Evolutionary conservation across 1,140 invertebrate genomes (phyloP), one percentile per base, ranked within the genome.

Genomic region (Spodoptera litura): DNA sequence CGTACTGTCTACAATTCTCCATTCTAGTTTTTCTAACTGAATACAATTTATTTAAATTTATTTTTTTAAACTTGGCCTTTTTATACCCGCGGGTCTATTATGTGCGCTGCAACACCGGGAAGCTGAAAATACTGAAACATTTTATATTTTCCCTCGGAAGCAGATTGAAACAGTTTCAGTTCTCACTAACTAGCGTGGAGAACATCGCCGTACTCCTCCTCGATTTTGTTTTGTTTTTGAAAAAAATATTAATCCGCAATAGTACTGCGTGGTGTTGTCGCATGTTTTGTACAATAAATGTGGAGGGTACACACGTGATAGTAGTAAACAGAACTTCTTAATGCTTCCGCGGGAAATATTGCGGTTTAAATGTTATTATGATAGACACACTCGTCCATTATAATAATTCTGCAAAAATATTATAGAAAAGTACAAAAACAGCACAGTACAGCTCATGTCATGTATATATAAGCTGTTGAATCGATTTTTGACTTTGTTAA

Each of bases 191-290:
- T 20, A 66, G 62, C 62, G 15, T 38, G 10, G 35, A 66, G 62
- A 66, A 49, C 62, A 25, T n/a, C 15, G 15, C 31, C 2, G 12
- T 35, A 35, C 15, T 10, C 25, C 25, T 25, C 5, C 13, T 49
- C 35, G 4, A 56, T 66, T 66, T 51, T 66, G n/a, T 66, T 66
- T 11, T 12, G 15, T 66, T 66, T 8, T 49, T 11, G 35, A 38
- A 66, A 66, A 66, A 66, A 66, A 66, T 49, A 66, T 49, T 49
- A 64, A 66, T 66, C 38, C 15, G 38, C 62, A 44, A 66, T 66
- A 66, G n/a, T 49, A 25, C 35, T 64, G 38, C 62, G 15, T 49
- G 20, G 49, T 66, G 62, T 25, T 66, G 62, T 66, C 62, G 51
- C 62, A 66, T 12, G 49, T 66, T 49, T 66, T 11, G 38, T 10